Conservation (phyloP, 2,797 vertebrate genomes). For the Eptatretus atami region DNA sequence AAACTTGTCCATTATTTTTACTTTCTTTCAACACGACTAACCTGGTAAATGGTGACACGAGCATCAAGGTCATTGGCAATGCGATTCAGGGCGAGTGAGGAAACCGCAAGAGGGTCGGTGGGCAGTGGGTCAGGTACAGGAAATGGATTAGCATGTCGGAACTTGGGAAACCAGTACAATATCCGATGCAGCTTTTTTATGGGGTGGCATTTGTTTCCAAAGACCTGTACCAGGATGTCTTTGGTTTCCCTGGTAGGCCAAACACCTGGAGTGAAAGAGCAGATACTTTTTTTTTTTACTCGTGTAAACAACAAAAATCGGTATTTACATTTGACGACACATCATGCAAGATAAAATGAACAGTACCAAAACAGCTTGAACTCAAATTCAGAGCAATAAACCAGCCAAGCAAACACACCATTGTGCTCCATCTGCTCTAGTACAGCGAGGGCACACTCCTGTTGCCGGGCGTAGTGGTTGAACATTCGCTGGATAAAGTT, state of each 20-base stretch:
- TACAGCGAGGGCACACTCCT: conserved; percentile 37
- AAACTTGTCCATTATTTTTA: too few species aligned
- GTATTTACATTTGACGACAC: too few species aligned
- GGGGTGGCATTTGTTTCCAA: conserved; percentile 34
- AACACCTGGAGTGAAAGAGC: conserved; percentile 18
- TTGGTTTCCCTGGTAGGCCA: conserved; percentile 35
- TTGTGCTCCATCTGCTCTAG: conserved; percentile 53
- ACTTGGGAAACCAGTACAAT: conserved; percentile 46
- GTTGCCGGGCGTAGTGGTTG: conserved; percentile 46
- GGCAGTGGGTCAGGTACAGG: conserved; percentile 25
- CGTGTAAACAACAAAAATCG: too few species aligned
- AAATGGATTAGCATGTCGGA: conserved; percentile 34
- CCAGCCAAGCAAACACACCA: conserved; percentile 16
- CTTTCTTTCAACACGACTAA: conserved; percentile 10
- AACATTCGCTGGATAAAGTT: conserved; percentile 41
- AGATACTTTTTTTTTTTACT: background rate
- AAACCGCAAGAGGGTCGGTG: conserved; percentile 26
- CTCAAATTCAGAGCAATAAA: background rate
- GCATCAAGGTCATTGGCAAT: conserved; percentile 27
- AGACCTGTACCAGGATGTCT: conserved; percentile 35
- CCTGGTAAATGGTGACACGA: conserved; percentile 33
- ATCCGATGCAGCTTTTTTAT: conserved; percentile 38
- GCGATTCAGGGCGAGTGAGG: conserved; percentile 24
- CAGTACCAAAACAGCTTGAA: too few species aligned
- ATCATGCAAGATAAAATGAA: too few species aligned